A percentile compares a stretch with the other conserved stretches of the same genome.
Evolutionary conservation across 2,888 invertebrate species (phyloP).

Genomic region (Lasioglossum oenotherae): DNA sequence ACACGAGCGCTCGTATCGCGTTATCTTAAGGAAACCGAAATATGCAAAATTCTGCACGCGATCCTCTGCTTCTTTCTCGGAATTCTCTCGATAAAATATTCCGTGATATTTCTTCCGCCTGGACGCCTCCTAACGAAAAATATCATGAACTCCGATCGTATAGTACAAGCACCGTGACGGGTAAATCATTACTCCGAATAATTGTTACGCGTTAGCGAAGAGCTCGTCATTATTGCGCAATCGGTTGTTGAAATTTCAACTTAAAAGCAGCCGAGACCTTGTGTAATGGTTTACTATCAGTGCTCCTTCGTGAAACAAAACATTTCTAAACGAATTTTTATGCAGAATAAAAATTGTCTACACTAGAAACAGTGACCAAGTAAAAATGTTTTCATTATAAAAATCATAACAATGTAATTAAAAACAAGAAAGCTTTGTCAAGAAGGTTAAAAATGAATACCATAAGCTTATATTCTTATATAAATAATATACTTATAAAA

Average conservation of each 20-base stretch:
- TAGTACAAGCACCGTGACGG: neutral
- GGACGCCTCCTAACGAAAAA: neutral
- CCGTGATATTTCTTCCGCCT: neutral
- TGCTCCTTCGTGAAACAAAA: neutral
- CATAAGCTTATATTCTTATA: too few species aligned
- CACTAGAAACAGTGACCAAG: too few species aligned
- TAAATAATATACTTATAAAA: too few species aligned
- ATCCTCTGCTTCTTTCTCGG: neutral
- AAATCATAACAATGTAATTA: too few species aligned
- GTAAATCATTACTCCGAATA: neutral
- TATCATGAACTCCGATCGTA: neutral
- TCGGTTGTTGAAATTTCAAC: neutral
- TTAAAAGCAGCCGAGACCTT: neutral
- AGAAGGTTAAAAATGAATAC: too few species aligned
- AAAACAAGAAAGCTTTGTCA: too few species aligned
- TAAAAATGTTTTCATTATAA: too few species aligned
- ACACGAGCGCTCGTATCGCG: neutral
- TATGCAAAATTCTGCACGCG: neutral
- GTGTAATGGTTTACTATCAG: neutral
- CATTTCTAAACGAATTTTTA: too few species aligned
- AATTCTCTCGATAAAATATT: neutral
- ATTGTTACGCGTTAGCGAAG: neutral
- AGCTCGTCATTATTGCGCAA: slow-evolving; percentile 33
- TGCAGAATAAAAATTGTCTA: too few species aligned
- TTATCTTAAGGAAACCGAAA: neutral